phyloP scores from a whole-genome alignment of 2,113 vertebrate species.

The Chionis minor region DNA sequence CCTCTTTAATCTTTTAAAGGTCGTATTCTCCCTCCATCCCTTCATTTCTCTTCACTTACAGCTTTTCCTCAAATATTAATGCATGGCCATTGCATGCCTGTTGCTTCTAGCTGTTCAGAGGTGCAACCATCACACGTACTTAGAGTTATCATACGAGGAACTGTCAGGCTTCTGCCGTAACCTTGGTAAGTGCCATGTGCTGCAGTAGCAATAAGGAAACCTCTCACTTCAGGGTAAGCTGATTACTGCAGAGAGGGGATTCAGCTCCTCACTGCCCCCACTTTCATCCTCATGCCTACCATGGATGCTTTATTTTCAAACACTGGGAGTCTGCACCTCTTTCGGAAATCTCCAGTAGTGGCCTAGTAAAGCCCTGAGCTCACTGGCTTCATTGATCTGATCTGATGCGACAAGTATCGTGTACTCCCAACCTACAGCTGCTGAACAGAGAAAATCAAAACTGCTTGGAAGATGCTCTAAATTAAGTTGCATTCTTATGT shows the following conservation, averaged over 20 bases:
- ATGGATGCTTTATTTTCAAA: rapidly evolving
- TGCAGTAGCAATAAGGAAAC: not conserved
- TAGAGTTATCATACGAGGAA: not conserved
- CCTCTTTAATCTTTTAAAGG: not conserved
- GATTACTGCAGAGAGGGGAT: not conserved
- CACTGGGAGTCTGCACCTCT: not conserved
- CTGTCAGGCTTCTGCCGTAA: not conserved
- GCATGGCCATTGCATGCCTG: not conserved
- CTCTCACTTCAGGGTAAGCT: not conserved
- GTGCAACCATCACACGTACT: not conserved
- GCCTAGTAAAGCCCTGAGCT: not conserved
- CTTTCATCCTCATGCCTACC: not conserved
- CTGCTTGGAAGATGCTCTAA: not conserved
- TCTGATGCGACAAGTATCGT: not conserved
- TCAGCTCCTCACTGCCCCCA: not conserved
- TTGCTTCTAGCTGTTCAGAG: not conserved
- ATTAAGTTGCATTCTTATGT: not conserved
- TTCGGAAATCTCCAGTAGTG: not conserved
- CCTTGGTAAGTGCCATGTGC: not conserved
- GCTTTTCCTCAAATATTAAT: not conserved
- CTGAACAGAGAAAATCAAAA: not conserved
- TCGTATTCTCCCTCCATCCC: not conserved
- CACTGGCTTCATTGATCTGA: not conserved
- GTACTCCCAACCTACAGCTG: not conserved
- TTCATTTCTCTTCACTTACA: not conserved